Evolutionary conservation across 2,113 vertebrate species (phyloP).

Genomic region (Daubentonia madagascariensis): DNA sequence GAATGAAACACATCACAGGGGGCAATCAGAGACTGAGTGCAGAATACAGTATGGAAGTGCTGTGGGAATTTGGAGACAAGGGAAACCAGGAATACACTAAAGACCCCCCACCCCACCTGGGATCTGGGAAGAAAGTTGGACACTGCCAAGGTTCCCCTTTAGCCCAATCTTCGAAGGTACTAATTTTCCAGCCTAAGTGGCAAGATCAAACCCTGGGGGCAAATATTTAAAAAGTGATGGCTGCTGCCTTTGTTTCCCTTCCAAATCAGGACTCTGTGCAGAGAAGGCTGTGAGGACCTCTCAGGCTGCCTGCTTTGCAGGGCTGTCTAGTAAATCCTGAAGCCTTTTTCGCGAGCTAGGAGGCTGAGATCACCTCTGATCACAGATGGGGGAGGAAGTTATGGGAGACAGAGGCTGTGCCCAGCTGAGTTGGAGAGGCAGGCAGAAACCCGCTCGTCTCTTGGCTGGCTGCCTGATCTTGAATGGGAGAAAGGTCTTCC

Average conservation of each 20-base stretch:
- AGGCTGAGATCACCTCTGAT: not conserved
- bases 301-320: not conserved
- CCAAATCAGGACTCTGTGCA: not conserved
- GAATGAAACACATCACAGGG: not conserved
- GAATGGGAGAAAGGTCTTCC: slow-evolving; percentile 54
- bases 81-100: not conserved
- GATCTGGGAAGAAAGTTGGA: not conserved
- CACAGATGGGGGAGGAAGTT: not conserved
- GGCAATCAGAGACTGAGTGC: no score
- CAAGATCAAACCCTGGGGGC: not conserved
- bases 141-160: not conserved
- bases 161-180: not conserved
- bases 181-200: not conserved
- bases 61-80: not conserved
- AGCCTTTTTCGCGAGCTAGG: not conserved
- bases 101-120: not conserved
- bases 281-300: not conserved
- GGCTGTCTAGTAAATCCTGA: slow-evolving; percentile 32
- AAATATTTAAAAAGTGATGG: not conserved
- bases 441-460: slow-evolving; percentile 25
- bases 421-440: not conserved
- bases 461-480: slow-evolving; percentile 53
- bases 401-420: not conserved
- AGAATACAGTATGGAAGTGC: not conserved
- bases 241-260: not conserved